Conservation (phyloP, 2,113 vertebrate genomes). For the Notothenia rossii region DNA sequence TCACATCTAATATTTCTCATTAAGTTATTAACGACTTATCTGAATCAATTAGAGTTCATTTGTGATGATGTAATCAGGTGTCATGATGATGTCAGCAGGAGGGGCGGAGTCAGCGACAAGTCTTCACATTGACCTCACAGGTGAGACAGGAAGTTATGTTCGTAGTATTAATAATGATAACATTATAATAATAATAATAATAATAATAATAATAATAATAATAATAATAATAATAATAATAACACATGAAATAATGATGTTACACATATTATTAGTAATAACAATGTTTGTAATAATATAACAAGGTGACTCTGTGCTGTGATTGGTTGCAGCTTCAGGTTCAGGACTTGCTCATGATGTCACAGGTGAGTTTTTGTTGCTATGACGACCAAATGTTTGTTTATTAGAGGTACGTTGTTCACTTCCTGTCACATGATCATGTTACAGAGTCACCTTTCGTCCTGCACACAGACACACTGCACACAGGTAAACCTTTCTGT, state of each 20-base stretch:
- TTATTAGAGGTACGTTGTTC: not conserved
- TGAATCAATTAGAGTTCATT: not conserved
- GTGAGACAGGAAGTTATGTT: constrained; percentile 46
- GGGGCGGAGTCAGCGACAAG: constrained; percentile 34
- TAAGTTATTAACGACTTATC: not conserved
- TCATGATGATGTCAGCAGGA: constrained; percentile 39
- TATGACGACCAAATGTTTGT: not conserved
- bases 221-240: too few species aligned
- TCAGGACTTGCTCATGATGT: constrained; percentile 54
- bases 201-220: too few species aligned
- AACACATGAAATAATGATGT: too few species aligned
- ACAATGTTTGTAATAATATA: not conserved
- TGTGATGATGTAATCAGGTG: not conserved
- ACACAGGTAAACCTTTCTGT: constrained; percentile 35
- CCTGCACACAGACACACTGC: constrained; percentile 38
- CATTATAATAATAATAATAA: too few species aligned
- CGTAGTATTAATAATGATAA: not conserved
- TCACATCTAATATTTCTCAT: not conserved
- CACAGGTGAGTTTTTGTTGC: constrained; percentile 71
- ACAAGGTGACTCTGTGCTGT: constrained; percentile 7
- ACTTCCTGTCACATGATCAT: constrained; percentile 33
- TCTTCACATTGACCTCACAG: constrained; percentile 27
- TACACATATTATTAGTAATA: not conserved
- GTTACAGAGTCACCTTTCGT: constrained; percentile 41
- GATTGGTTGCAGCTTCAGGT: constrained; percentile 50